Percentiles rank a stretch among this genome's conserved stretches.
phyloP scores from a whole-genome alignment of 2,113 vertebrate species.

The Merops nubicus region DNA sequence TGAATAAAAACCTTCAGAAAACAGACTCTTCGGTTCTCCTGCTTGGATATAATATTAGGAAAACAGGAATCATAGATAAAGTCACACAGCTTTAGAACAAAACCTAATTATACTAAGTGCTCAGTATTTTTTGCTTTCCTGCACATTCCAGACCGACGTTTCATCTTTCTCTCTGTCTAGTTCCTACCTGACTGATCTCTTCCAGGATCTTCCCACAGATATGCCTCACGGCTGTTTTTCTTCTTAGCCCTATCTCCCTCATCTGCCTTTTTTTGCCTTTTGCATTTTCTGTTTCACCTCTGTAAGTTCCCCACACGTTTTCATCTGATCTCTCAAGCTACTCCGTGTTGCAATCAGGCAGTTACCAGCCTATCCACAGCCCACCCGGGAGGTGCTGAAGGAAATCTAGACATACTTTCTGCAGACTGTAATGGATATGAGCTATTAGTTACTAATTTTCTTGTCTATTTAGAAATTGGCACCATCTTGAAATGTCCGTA shows the following conservation, averaged over 20 bases:
- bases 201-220: constrained; percentile 34
- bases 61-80: background rate
- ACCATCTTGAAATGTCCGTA: background rate
- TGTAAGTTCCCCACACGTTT: background rate
- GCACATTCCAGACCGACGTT: constrained; percentile 45
- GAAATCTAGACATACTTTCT: constrained; percentile 18
- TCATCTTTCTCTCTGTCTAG: constrained; percentile 34
- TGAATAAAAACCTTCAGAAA: background rate
- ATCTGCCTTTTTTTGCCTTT: constrained; percentile 1
- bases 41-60: background rate
- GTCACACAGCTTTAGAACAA: background rate
- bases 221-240: constrained; percentile 19
- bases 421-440: background rate
- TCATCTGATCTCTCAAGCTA: constrained; percentile 40
- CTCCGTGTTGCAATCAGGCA: constrained; percentile 1
- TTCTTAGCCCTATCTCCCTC: constrained; percentile 9
- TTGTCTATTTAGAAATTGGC: constrained; percentile 8
- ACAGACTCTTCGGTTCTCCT: background rate
- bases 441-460: constrained; percentile 1
- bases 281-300: background rate
- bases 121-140: background rate
- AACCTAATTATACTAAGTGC: constrained; percentile 5
- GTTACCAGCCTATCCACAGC: background rate
- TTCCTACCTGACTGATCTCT: constrained; percentile 42
- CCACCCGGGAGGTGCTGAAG: constrained; percentile 58